Evolutionary conservation across 2,797 vertebrate genomes (phyloP).

Genomic region (Semaprochilodus insignis): DNA sequence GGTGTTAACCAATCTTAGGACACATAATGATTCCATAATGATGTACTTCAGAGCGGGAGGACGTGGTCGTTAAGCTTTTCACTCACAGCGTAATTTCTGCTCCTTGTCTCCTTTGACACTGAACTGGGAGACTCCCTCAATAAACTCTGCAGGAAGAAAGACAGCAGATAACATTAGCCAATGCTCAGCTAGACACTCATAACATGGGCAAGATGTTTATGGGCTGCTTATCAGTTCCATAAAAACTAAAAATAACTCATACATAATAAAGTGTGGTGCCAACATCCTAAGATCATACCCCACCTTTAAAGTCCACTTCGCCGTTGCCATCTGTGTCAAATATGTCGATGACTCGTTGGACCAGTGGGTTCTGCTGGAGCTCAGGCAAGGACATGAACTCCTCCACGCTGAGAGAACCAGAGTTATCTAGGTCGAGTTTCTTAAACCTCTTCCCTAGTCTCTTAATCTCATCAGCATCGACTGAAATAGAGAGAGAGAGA

Average conservation of each 20-base stretch:
- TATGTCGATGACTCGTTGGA: constrained; percentile 99
- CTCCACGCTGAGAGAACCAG: constrained; percentile 98
- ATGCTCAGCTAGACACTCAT: not conserved
- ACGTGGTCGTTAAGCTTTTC: constrained; percentile 8
- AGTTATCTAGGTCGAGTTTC: constrained; percentile 99
- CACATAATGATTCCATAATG: too few species aligned
- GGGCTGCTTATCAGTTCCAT: not conserved
- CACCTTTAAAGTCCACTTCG: constrained; percentile 99
- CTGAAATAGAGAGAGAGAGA: constrained; percentile 67
- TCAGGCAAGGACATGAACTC: constrained; percentile 99
- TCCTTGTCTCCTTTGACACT: constrained; percentile 96
- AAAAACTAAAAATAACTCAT: too few species aligned
- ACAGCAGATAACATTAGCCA: not conserved
- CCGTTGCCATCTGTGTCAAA: constrained; percentile 99
- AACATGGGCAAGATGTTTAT: not conserved
- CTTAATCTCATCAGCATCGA: constrained; percentile 99
- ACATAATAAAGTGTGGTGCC: too few species aligned
- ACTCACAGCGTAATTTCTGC: constrained; percentile 95
- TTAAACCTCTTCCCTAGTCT: constrained; percentile 99
- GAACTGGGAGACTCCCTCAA: constrained; percentile 95
- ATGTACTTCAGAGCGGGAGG: not conserved
- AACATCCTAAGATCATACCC: constrained; percentile 39
- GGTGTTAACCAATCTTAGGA: too few species aligned
- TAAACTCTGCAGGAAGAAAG: constrained; percentile 83
- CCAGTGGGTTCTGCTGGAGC: constrained; percentile 97